Evolutionary conservation across 2,797 vertebrate species (phyloP).

Genomic region (Cyprinella venusta): DNA sequence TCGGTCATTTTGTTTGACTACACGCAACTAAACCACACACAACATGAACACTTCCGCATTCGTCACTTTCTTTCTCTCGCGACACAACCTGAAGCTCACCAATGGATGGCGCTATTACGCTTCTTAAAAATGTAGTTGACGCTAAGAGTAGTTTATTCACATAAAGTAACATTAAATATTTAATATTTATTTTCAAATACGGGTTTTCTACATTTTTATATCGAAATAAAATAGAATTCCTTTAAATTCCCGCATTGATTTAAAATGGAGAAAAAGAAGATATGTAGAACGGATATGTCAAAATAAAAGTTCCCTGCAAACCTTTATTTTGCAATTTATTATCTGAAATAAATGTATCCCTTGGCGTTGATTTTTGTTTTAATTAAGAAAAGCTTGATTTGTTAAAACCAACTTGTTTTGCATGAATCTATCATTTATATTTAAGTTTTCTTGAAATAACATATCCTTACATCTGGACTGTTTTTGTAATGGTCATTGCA

Average conservation of each 20-base stretch:
- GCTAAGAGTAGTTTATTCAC: background rate
- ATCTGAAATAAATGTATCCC: background rate
- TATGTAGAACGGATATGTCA: background rate
- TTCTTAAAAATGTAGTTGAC: background rate
- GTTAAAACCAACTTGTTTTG: background rate
- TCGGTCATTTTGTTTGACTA: constrained; percentile 67
- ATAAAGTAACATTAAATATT: background rate
- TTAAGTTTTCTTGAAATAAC: background rate
- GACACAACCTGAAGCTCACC: background rate
- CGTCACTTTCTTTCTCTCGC: constrained; percentile 13
- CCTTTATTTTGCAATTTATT: background rate
- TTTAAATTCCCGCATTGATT: background rate
- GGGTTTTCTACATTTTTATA: background rate
- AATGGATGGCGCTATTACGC: background rate
- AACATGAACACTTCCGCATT: constrained; percentile 21
- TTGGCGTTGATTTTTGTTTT: background rate
- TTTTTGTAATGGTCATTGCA: background rate
- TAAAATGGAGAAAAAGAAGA: background rate
- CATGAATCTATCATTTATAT: background rate
- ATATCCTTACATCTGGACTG: background rate
- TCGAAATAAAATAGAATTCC: background rate
- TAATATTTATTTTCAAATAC: background rate
- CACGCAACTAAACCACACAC: background rate
- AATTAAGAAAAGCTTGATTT: background rate
- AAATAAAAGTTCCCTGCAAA: background rate